Conservation (phyloP, 2,113 vertebrate genomes). For the Boulengeromyrus knoepffleri region DNA sequence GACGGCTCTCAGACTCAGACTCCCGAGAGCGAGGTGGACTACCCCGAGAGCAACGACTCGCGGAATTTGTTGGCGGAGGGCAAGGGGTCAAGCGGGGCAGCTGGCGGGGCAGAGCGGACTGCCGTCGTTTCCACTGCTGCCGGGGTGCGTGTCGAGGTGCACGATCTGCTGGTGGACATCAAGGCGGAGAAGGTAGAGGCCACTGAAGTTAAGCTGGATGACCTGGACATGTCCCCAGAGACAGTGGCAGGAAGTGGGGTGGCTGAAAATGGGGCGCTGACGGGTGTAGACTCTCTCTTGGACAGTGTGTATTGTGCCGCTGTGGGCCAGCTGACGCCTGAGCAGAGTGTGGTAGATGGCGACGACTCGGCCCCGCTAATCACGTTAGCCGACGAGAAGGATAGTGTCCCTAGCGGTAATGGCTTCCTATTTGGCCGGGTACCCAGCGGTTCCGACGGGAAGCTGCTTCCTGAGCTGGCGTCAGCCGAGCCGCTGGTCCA, state of each 20-base stretch:
- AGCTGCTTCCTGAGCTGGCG: conserved; percentile 86
- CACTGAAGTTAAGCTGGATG: conserved; percentile 94
- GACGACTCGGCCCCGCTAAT: conserved; percentile 85
- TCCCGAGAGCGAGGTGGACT: conserved; percentile 92
- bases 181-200: conserved; percentile 99
- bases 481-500: conserved; percentile 69
- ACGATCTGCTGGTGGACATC: conserved; percentile 87
- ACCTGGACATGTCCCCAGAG: conserved; percentile 93
- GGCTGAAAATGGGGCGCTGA: conserved; percentile 84
- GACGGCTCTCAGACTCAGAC: conserved; percentile 93
- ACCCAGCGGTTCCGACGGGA: conserved; percentile 75
- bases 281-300: conserved; percentile 89
- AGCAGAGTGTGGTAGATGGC: conserved; percentile 75
- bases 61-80: conserved; percentile 84
- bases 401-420: conserved; percentile 79
- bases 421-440: conserved; percentile 95
- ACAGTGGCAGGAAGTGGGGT: conserved; percentile 74
- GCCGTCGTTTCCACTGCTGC: conserved; percentile 55
- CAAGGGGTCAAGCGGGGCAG: conserved; percentile 73
- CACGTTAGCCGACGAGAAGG: conserved; percentile 93
- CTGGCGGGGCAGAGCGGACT: conserved; percentile 58
- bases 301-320: conserved; percentile 93
- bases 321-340: conserved; percentile 72
- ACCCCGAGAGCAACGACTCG: conserved; percentile 74
- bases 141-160: conserved; percentile 89